Percentiles rank a stretch among this genome's conserved stretches.
These are phyloP conservation scores for Eupithecia centaureata DNA, from an alignment of 2,888 invertebrate genomes.

Conservation along the genomic window DNA sequence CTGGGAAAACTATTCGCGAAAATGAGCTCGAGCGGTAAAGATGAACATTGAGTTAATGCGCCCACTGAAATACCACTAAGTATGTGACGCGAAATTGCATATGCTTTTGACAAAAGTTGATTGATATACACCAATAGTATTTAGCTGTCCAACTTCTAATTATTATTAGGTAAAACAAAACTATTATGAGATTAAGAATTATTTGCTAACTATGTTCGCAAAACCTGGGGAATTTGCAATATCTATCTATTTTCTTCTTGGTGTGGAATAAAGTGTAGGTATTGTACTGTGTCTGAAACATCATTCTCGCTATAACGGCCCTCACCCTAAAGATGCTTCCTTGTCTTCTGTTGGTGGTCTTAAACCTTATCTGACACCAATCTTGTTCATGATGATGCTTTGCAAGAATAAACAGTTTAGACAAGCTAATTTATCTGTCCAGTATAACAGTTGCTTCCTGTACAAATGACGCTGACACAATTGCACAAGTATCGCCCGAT, in stretches of 20 bases:
- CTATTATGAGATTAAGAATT: background rate
- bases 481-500: conserved; percentile 41
- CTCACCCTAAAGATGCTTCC: background rate
- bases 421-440: background rate
- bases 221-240: background rate
- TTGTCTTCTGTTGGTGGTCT: background rate
- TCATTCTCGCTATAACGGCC: background rate
- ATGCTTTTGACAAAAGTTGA: background rate
- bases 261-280: too few species aligned
- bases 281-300: too few species aligned
- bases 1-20: conserved; percentile 28
- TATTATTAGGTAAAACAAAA: too few species aligned
- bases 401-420: background rate
- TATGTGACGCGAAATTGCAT: background rate
- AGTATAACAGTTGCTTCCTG: conserved; percentile 18
- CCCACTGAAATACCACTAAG: conserved; percentile 11
- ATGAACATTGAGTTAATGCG: conserved; percentile 6
- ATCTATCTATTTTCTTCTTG: too few species aligned
- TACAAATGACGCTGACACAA: conserved; percentile 29
- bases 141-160: too few species aligned
- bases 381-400: background rate
- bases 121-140: too few species aligned
- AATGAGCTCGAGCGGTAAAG: conserved; percentile 24
- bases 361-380: background rate
- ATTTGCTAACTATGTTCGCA: background rate